A percentile compares a stretch with the other conserved stretches of the same genome.
phyloP scores from a whole-genome alignment of 2,797 vertebrate genomes.

The Tinamus major region DNA sequence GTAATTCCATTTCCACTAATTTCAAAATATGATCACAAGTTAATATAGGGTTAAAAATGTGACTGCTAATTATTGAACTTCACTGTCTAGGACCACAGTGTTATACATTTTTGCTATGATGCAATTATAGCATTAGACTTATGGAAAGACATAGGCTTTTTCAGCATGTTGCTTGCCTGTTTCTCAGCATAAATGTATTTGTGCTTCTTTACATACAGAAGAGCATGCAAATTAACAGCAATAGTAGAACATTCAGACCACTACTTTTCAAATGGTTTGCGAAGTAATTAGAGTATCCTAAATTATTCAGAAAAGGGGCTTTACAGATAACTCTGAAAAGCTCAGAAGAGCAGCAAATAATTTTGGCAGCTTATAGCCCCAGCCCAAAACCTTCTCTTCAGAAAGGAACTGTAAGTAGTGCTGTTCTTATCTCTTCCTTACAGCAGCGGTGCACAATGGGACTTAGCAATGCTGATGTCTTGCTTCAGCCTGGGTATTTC shows the following conservation, averaged over 20 bases:
- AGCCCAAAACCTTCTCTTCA: not conserved
- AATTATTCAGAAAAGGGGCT: not conserved
- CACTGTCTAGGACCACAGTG: not conserved
- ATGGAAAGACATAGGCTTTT: not conserved
- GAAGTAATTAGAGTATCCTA: conserved; percentile 2
- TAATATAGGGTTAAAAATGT: not conserved
- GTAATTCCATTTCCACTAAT: conserved; percentile 33
- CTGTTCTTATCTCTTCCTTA: conserved; percentile 25
- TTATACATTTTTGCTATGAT: not conserved
- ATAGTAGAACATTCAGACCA: not conserved
- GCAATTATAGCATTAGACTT: not conserved
- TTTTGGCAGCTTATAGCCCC: not conserved
- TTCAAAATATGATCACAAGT: not conserved
- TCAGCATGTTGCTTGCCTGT: not conserved
- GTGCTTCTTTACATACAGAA: not conserved
- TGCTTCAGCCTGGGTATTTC: conserved; percentile 4
- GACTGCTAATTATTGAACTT: not conserved
- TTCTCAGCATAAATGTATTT: not conserved
- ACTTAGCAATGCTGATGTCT: not conserved
- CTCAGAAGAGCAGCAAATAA: not conserved
- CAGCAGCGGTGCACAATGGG: not conserved
- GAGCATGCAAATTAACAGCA: not conserved
- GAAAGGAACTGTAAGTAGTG: not conserved
- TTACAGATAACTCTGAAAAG: not conserved
- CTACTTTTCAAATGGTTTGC: conserved; percentile 16